Evolutionary conservation across 2,797 vertebrate genomes (phyloP).

Genomic region (Sitta carolinensis): DNA sequence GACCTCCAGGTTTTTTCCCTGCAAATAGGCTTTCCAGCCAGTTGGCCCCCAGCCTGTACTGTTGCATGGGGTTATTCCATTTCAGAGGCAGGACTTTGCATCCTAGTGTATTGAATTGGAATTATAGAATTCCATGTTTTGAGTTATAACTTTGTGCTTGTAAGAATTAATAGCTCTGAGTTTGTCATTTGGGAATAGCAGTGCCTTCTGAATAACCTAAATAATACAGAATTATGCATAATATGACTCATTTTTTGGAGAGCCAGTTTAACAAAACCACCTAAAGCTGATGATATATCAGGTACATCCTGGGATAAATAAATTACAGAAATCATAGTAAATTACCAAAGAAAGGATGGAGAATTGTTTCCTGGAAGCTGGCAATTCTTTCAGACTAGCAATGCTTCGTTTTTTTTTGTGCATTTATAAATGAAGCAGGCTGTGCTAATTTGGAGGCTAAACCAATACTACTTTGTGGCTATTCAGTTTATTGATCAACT

Average conservation of each 20-base stretch:
- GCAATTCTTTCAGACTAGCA: neutral
- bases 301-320: neutral
- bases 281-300: neutral
- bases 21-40: constrained; percentile 27
- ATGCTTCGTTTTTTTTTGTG: neutral
- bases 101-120: neutral
- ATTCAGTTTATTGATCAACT: neutral
- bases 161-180: constrained; percentile 1
- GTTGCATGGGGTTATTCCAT: neutral
- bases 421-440: neutral
- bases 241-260: neutral
- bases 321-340: neutral
- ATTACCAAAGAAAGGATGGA: neutral
- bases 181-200: constrained; percentile 7
- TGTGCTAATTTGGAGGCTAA: neutral
- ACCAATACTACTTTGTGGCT: neutral
- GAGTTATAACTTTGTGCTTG: constrained; percentile 1
- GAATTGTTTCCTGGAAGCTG: neutral
- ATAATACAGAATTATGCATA: constrained; percentile 3
- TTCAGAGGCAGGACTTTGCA: constrained; percentile 3
- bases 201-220: neutral
- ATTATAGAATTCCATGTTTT: neutral
- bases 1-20: constrained; percentile 20
- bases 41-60: constrained; percentile 22
- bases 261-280: neutral